Conservation (phyloP, 2,888 invertebrate species). For the Lasioglossum leucozonium region DNA sequence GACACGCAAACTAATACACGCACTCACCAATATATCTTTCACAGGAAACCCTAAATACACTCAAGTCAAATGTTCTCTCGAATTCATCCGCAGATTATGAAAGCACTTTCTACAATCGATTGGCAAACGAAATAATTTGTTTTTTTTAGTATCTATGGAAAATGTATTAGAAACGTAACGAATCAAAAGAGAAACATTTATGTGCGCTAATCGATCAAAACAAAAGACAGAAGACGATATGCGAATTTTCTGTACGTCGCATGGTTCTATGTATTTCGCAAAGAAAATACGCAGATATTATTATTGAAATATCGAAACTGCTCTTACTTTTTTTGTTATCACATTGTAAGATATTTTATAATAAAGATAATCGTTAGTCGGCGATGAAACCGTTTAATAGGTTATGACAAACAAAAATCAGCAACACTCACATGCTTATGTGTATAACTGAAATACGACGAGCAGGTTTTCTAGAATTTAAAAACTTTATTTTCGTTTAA, state of each 20-base stretch:
- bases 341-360: constrained; percentile 80
- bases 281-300: constrained; percentile 20
- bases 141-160: constrained; percentile 61
- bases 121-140: constrained; percentile 44
- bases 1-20: constrained; percentile 56
- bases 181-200: constrained; percentile 31
- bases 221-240: constrained; percentile 47
- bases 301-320: constrained; percentile 25
- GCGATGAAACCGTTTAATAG: constrained; percentile 18
- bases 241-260: constrained; percentile 33
- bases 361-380: constrained; percentile 76
- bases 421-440: constrained; percentile 59
- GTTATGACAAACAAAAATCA: constrained; percentile 48
- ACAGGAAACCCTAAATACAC: constrained; percentile 50
- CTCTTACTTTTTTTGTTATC: constrained; percentile 71
- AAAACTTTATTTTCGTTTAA: constrained; percentile 50
- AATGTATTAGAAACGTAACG: constrained; percentile 37
- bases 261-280: constrained; percentile 14
- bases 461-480: constrained; percentile 33
- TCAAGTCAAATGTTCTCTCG: constrained; percentile 43
- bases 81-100: constrained; percentile 30
- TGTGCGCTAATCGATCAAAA: constrained; percentile 45
- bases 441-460: constrained; percentile 28
- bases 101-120: constrained; percentile 28
- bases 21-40: constrained; percentile 55